Evolutionary conservation across 2,113 vertebrate species (phyloP).

Genomic region (Vulpes ferrilata): DNA sequence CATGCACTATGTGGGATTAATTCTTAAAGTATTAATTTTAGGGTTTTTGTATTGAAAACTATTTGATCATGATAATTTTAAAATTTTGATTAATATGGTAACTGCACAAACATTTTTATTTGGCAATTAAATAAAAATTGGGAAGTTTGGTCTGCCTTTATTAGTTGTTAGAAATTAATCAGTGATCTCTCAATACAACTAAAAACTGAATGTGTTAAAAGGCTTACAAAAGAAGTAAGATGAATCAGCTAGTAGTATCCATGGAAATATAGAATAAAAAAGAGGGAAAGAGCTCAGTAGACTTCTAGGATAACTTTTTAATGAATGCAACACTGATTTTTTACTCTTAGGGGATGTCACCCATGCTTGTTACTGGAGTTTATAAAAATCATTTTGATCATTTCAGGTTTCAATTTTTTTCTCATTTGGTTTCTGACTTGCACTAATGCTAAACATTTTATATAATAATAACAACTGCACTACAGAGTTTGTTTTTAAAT

Average conservation of each 20-base stretch:
- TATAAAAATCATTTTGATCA: conserved; percentile 30
- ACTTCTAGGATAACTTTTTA: background rate
- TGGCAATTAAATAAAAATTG: conserved; percentile 60
- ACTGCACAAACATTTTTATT: conserved; percentile 45
- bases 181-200: conserved; percentile 60
- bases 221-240: conserved; percentile 55
- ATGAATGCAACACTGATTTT: conserved; percentile 13
- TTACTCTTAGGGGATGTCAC: conserved; percentile 39
- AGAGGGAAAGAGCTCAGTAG: background rate
- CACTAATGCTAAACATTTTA: background rate
- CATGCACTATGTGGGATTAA: background rate
- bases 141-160: conserved; percentile 43
- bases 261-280: conserved; percentile 49
- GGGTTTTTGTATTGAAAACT: conserved; percentile 37
- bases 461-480: background rate
- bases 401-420: conserved; percentile 53
- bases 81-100: background rate
- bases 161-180: conserved; percentile 60
- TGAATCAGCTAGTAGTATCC: conserved; percentile 48
- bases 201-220: conserved; percentile 67
- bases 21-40: conserved; percentile 52
- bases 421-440: conserved; percentile 43
- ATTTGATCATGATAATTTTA: conserved; percentile 38
- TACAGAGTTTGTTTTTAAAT: conserved; percentile 55
- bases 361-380: conserved; percentile 6